Evolutionary conservation across 2,888 invertebrate species (phyloP).

Genomic region (Chrysotoxum bicinctum): DNA sequence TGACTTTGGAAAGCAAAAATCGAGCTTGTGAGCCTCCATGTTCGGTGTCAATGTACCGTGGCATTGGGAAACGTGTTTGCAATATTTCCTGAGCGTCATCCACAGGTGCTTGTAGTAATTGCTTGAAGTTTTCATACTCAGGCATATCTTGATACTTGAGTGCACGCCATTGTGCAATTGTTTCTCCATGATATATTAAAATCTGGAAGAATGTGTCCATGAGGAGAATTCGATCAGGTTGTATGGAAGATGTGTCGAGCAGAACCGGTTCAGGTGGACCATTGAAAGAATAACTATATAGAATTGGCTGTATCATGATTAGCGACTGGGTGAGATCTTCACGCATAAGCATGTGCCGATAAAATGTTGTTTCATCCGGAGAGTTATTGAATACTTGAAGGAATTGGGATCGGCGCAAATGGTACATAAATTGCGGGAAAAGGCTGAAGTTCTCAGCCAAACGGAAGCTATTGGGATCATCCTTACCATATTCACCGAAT

Average conservation of each 20-base stretch:
- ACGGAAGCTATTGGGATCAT: slow-evolving; percentile 97
- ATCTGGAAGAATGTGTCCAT: slow-evolving; percentile 99
- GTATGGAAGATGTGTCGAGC: slow-evolving; percentile 98
- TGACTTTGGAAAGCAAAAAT: slow-evolving; percentile 98
- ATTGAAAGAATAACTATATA: slow-evolving; percentile 99
- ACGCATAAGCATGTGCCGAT: slow-evolving; percentile 97
- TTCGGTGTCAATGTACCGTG: slow-evolving; percentile 99
- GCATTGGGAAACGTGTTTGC: slow-evolving; percentile 98
- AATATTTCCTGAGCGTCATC: slow-evolving; percentile 99
- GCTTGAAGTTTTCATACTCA: slow-evolving; percentile 98
- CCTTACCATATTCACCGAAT: slow-evolving; percentile 99
- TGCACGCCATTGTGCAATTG: slow-evolving; percentile 98
- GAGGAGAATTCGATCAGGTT: slow-evolving; percentile 97
- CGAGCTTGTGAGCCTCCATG: slow-evolving; percentile 99
- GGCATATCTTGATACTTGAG: slow-evolving; percentile 97
- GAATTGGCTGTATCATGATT: slow-evolving; percentile 99
- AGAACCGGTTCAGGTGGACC: slow-evolving; percentile 98
- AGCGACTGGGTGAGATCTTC: slow-evolving; percentile 98
- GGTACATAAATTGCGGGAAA: slow-evolving; percentile 99
- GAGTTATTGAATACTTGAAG: slow-evolving; percentile 99
- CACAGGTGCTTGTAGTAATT: slow-evolving; percentile 94
- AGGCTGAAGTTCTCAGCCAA: slow-evolving; percentile 98
- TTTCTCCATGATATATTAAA: slow-evolving; percentile 99
- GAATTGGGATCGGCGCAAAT: slow-evolving; percentile 98
- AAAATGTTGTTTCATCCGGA: slow-evolving; percentile 99